Conservation (phyloP, 35 echinoderm and acorn worm genomes). For the Strongylocentrotus purpuratus region DNA sequence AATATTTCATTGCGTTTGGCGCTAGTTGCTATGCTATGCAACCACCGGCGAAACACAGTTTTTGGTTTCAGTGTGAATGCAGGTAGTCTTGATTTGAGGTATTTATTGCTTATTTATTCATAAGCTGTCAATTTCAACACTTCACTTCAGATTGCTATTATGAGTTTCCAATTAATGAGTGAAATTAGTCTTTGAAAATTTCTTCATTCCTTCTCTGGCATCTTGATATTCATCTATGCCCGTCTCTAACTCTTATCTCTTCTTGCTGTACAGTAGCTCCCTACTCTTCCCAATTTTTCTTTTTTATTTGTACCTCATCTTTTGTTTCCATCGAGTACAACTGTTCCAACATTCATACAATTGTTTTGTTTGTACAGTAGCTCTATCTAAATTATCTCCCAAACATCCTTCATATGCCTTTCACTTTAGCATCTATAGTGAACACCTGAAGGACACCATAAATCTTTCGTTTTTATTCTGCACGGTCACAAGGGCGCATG, state of each 20-base stretch:
- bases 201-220: background rate
- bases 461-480: background rate
- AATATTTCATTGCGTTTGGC: too few species aligned
- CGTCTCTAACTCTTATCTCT: background rate
- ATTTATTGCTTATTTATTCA: too few species aligned
- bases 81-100: too few species aligned
- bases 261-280: background rate
- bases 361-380: background rate
- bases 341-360: background rate
- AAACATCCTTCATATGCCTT: background rate
- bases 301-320: background rate
- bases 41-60: too few species aligned
- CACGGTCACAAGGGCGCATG: background rate
- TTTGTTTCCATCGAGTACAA: too few species aligned
- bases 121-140: too few species aligned
- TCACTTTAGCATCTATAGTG: background rate
- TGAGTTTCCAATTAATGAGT: too few species aligned
- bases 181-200: background rate
- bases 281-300: background rate
- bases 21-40: too few species aligned
- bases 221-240: background rate
- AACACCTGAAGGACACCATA: background rate
- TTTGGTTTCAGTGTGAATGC: too few species aligned
- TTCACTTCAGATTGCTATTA: too few species aligned
- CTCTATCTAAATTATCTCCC: background rate